Percentiles rank a stretch among this genome's conserved stretches.
Evolutionary conservation across 2,797 vertebrate species (phyloP).

Genomic region (Sebastes minor): DNA sequence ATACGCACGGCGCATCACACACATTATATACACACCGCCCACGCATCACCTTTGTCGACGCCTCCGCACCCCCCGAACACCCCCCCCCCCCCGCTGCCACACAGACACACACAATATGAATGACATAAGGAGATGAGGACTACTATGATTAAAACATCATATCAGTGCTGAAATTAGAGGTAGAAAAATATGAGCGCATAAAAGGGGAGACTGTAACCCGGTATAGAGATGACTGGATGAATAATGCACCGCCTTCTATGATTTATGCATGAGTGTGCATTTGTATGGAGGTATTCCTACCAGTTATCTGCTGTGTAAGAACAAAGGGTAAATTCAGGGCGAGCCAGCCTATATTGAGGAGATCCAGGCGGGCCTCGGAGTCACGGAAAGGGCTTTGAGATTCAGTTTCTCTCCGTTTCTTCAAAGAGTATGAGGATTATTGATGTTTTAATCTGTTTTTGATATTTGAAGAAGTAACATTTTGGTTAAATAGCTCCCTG

Average conservation of each 20-base stretch:
- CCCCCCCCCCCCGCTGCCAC: not conserved
- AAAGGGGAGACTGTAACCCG: constrained; percentile 38
- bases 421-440: constrained; percentile 15
- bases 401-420: constrained; percentile 21
- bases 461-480: not conserved
- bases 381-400: constrained; percentile 4
- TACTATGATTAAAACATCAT: constrained; percentile 60
- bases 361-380: constrained; percentile 10
- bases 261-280: constrained; percentile 77
- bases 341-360: constrained; percentile 12
- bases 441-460: not conserved
- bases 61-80: not conserved
- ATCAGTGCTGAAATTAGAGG: constrained; percentile 47
- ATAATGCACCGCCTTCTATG: constrained; percentile 75
- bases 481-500: not conserved
- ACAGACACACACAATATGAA: constrained; percentile 22
- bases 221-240: constrained; percentile 74
- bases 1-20: constrained; percentile 4
- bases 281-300: constrained; percentile 69
- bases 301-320: constrained; percentile 61
- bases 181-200: constrained; percentile 30
- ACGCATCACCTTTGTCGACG: constrained; percentile 50
- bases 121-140: constrained; percentile 44
- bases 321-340: constrained; percentile 52
- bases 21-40: constrained; percentile 20